A percentile compares a stretch with the other conserved stretches of the same genome.
phyloP scores from a whole-genome alignment of 2,797 vertebrate species.

The Phalanger gymnotis region DNA sequence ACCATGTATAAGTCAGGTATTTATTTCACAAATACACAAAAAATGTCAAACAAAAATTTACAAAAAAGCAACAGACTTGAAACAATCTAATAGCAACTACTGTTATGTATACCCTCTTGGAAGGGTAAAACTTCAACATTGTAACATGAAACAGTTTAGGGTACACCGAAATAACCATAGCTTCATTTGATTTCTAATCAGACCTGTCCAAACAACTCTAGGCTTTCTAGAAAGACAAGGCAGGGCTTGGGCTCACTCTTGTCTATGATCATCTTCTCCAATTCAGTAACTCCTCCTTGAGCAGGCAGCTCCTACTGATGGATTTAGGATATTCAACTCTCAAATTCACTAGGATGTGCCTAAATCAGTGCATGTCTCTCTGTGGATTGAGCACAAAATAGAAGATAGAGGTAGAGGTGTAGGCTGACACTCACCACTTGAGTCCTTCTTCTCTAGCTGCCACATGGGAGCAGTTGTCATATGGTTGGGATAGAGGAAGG shows the following conservation, averaged over 20 bases:
- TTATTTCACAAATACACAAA: not conserved
- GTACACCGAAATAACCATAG: not conserved
- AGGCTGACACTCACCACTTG: not conserved
- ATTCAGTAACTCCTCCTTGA: not conserved
- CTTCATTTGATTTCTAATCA: no score
- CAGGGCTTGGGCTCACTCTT: not conserved
- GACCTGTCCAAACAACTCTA: not conserved
- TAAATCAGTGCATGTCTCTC: not conserved
- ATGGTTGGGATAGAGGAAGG: not conserved
- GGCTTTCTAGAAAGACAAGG: not conserved
- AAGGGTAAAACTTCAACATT: not conserved
- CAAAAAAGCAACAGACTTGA: not conserved
- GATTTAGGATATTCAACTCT: not conserved
- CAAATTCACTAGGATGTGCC: not conserved
- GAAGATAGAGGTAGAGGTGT: not conserved
- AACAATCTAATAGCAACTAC: not conserved
- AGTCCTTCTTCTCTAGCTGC: not conserved
- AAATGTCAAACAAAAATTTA: not conserved
- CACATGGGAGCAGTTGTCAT: not conserved
- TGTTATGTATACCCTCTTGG: not conserved
- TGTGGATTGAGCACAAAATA: not conserved
- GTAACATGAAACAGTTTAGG: not conserved
- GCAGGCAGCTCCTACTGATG: not conserved
- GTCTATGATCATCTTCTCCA: not conserved
- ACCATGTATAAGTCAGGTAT: not conserved